These are phyloP conservation scores for Fistularia commersonii DNA, from an alignment of 2,797 vertebrate species.

Conservation along the genomic window DNA sequence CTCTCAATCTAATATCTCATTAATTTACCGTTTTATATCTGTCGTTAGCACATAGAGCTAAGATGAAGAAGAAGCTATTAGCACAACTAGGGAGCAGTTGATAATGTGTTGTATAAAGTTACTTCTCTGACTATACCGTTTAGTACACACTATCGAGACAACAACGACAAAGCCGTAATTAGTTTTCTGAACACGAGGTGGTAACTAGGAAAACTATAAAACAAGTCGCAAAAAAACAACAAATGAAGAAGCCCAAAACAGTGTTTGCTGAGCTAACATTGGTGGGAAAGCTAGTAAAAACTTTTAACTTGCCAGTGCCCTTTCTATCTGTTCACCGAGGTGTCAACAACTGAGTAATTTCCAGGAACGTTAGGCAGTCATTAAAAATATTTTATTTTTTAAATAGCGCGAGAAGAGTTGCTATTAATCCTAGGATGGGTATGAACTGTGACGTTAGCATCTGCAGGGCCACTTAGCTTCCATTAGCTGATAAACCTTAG, in stretches of 20 bases:
- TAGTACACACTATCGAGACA: too few relatives aligned
- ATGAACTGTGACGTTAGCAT: slow-evolving; percentile 6
- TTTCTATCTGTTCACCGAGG: not conserved
- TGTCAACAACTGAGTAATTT: slow-evolving; percentile 18
- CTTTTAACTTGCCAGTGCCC: slow-evolving; percentile 20
- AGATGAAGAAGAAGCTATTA: too few relatives aligned
- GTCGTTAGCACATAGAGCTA: too few relatives aligned
- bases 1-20: too few relatives aligned
- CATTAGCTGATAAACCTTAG: slow-evolving; percentile 19
- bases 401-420: not conserved
- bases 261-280: slow-evolving; percentile 11
- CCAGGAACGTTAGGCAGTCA: not conserved
- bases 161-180: too few relatives aligned
- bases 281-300: slow-evolving; percentile 26
- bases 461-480: slow-evolving; percentile 20
- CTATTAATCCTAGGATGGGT: not conserved
- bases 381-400: rapidly evolving
- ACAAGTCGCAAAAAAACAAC: too few relatives aligned
- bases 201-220: too few relatives aligned
- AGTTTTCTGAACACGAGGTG: not conserved
- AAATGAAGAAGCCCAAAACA: not conserved
- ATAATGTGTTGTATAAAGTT: too few relatives aligned
- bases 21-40: too few relatives aligned
- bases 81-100: too few relatives aligned
- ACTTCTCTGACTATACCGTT: too few relatives aligned